These are phyloP conservation scores for Kuschelorhynchus macadamiae DNA, from an alignment of 2,888 invertebrate genomes.

Conservation along the genomic window DNA sequence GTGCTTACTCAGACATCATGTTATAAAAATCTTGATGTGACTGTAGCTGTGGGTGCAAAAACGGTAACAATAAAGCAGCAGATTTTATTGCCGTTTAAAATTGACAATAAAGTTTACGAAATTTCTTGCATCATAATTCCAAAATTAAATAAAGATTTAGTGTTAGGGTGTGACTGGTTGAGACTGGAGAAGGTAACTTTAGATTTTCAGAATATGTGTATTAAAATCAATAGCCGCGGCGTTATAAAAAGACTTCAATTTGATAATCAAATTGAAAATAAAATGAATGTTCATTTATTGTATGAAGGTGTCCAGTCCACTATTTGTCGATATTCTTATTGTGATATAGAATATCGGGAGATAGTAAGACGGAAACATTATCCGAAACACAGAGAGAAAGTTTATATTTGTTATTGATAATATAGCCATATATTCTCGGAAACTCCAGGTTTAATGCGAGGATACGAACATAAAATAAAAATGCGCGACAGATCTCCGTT, in stretches of 20 bases:
- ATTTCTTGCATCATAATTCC: slow-evolving; percentile 33
- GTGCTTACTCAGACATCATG: too few species aligned
- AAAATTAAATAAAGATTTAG: not conserved
- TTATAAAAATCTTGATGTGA: slow-evolving; percentile 17
- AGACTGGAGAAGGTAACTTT: not conserved
- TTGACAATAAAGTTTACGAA: slow-evolving; percentile 18
- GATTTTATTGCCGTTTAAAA: slow-evolving; percentile 26
- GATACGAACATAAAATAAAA: slow-evolving; percentile 26
- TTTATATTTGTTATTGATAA: slow-evolving; percentile 14
- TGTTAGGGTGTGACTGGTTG: slow-evolving; percentile 9
- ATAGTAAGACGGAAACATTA: not conserved
- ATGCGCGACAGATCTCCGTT: slow-evolving; percentile 26
- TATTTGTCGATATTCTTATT: too few species aligned
- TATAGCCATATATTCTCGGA: slow-evolving; percentile 21
- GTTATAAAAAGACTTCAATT: not conserved
- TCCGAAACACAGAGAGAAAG: not conserved
- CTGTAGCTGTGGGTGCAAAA: slow-evolving; percentile 23
- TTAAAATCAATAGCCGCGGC: not conserved
- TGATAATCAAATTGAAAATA: not conserved
- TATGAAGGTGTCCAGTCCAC: too few species aligned
- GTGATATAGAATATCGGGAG: too few species aligned
- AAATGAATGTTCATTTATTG: too few species aligned
- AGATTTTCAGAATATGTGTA: too few species aligned
- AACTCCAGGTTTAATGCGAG: slow-evolving; percentile 18
- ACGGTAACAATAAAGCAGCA: slow-evolving; percentile 15